A percentile compares a stretch with the other conserved stretches of the same genome.
These are phyloP conservation scores for Bufo gargarizans DNA, from an alignment of 2,113 vertebrate species.

Conservation along the genomic window DNA sequence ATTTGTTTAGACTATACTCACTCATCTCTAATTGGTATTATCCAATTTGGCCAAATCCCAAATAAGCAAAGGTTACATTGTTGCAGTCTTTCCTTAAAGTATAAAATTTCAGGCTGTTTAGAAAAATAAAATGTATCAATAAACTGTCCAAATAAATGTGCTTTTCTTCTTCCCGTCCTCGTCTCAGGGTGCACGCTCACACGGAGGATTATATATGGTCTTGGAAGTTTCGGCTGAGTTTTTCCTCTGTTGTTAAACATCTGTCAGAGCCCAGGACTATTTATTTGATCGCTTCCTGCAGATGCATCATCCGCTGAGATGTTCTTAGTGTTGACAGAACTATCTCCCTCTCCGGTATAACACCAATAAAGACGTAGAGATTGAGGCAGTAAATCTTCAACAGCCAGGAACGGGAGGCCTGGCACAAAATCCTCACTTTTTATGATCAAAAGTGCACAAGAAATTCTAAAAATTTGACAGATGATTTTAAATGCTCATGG, in stretches of 20 bases:
- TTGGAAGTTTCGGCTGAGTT: background rate
- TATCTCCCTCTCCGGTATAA: slow-evolving; percentile 30
- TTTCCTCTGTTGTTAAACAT: slow-evolving; percentile 38
- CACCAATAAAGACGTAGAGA: slow-evolving; percentile 60
- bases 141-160: background rate
- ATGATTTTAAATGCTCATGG: background rate
- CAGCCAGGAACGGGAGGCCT: slow-evolving; percentile 17
- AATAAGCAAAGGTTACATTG: background rate
- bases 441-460: slow-evolving; percentile 37
- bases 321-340: slow-evolving; percentile 49
- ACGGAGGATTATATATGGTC: background rate
- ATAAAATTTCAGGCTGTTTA: background rate
- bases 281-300: slow-evolving; percentile 53
- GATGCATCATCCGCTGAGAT: slow-evolving; percentile 5
- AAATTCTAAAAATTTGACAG: slow-evolving; percentile 32
- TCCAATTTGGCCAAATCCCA: background rate
- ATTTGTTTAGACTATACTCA: no score
- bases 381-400: slow-evolving; percentile 59
- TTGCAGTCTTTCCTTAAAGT: background rate
- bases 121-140: background rate
- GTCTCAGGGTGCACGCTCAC: background rate
- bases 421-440: background rate
- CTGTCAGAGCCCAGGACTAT: slow-evolving; percentile 29
- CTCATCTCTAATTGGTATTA: background rate
- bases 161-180: background rate